Evolutionary conservation across 2,113 vertebrate species (phyloP), one percentile per base, ranked within the genome.

Genomic region (Brachypteracias leptosomus): DNA sequence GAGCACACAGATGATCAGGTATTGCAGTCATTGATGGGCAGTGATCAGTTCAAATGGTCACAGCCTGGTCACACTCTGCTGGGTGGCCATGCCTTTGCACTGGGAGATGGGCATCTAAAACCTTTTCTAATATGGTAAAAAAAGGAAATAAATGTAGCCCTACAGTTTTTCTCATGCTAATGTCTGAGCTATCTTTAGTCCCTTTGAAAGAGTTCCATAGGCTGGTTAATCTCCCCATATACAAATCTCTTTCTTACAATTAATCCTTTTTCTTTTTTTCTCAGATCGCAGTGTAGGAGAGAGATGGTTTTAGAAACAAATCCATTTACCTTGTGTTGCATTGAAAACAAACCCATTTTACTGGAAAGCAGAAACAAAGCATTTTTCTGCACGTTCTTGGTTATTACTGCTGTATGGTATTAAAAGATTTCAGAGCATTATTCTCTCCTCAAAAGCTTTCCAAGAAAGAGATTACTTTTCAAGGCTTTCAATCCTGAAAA

Each of bases 101-200:
- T 57, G 52, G 40, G 85, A 88, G 21, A 33, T 61, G 65, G 52
- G 44, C n/a, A 26, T 57, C 21, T 38, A 77, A 95, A 88, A 0
- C 19, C 35, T 46, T 59, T 83, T 57, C 40, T 71, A 61, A 79
- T 75, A 18, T 8, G 31, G 47, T 35, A 31, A 74, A 73, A 40
- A 21, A 40, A 72, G n/a, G 13, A 74, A 13, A 16, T 35, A 11
- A 52, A 46, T 4, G 13, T 25, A 58, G 42, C 67, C 63, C 33
- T 71, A 17, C 20, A 44, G 82, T 91, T 93, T 95, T 96, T 94
- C 72, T 91, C 57, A 90, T 94, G 92, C 72, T 94, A 94, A 93
- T 91, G 58, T 71, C 58, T 90, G 61, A 51, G 38, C 28, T 90
- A 4, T 85, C 72, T 91, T 85, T 85, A 70, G 33, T 66, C 88